Percentiles rank a stretch among this genome's conserved stretches.
Evolutionary conservation across 1,140 invertebrate species (phyloP).

Genomic region (Papilio helenus): DNA sequence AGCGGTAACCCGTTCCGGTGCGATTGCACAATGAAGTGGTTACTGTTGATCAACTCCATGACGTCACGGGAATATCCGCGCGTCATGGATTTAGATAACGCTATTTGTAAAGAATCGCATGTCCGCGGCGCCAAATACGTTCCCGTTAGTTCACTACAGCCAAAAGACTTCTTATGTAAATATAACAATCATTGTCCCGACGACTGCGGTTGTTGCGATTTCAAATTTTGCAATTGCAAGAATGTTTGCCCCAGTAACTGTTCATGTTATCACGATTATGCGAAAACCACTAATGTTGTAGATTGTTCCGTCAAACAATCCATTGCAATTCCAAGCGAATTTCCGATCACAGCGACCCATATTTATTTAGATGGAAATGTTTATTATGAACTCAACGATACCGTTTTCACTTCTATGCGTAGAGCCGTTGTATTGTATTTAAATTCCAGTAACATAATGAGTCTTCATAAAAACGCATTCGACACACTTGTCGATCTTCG

Average conservation of each 20-base stretch:
- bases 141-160: constrained; percentile 87
- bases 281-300: constrained; percentile 93
- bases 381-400: constrained; percentile 90
- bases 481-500: constrained; percentile 90
- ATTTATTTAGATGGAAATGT: constrained; percentile 93
- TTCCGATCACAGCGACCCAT: constrained; percentile 95
- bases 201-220: constrained; percentile 93
- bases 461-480: constrained; percentile 94
- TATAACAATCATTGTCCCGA: constrained; percentile 92
- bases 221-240: constrained; percentile 93
- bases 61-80: constrained; percentile 89
- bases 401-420: constrained; percentile 93
- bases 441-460: constrained; percentile 91
- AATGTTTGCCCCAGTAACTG: constrained; percentile 93
- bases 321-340: constrained; percentile 87
- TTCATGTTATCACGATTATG: constrained; percentile 93
- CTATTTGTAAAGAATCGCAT: constrained; percentile 92
- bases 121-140: constrained; percentile 88
- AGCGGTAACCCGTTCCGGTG: constrained; percentile 94
- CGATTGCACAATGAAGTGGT: constrained; percentile 94
- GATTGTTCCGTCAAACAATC: constrained; percentile 89
- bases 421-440: constrained; percentile 92
- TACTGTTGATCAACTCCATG: constrained; percentile 90
- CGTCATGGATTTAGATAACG: constrained; percentile 91
- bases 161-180: constrained; percentile 91